A percentile compares a stretch with the other conserved stretches of the same genome.
Evolutionary conservation across 2,888 invertebrate species (phyloP).

Genomic region (Amiota minor): DNA sequence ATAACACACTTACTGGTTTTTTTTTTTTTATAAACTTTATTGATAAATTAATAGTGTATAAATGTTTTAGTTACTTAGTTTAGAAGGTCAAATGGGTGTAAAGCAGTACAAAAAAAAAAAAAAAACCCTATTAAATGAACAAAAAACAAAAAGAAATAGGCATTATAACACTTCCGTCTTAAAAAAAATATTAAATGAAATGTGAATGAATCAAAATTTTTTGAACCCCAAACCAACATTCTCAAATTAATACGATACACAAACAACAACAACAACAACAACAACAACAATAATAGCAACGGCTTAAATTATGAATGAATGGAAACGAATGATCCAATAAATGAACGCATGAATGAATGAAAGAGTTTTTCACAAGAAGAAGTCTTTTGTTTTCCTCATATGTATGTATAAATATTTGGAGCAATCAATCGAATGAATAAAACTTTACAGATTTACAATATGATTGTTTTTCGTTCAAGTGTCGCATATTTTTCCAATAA

Average conservation of each 20-base stretch:
- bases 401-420: no score
- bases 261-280: neutral
- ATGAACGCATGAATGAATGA: constrained; percentile 3
- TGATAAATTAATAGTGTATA: neutral
- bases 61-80: no score
- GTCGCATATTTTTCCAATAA: neutral
- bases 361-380: neutral
- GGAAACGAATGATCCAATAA: neutral
- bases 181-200: constrained; percentile 4
- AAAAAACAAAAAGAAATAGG: neutral
- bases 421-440: no score
- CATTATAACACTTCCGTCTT: constrained; percentile 26
- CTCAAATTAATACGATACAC: neutral
- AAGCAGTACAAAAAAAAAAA: neutral
- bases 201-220: neutral
- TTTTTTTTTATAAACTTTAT: neutral
- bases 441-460: no score
- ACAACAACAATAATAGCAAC: neutral
- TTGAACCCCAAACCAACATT: neutral
- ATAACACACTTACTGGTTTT: neutral
- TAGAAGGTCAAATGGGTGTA: neutral
- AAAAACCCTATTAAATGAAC: neutral
- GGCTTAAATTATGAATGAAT: no score
- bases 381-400: no score
- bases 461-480: constrained; percentile 7